Evolutionary conservation across 2,888 invertebrate species (phyloP).

Genomic region (Muschampia plurimacula): DNA sequence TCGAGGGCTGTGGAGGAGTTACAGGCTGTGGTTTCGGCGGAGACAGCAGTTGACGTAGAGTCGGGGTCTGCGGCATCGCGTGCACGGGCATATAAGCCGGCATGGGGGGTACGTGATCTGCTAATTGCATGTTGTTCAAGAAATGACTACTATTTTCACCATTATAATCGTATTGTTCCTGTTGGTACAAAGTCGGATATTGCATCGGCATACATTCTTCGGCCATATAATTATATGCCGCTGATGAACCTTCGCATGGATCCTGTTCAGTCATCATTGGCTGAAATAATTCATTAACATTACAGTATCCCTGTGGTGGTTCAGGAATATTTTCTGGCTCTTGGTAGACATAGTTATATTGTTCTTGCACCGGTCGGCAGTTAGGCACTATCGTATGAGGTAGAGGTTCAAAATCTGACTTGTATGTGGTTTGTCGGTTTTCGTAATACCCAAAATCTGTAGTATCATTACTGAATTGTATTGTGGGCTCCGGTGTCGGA

Average conservation of each 20-base stretch:
- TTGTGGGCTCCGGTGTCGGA: not conserved
- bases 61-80: not conserved
- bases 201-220: not conserved
- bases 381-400: not conserved
- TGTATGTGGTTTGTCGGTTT: not conserved
- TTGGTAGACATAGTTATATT: not conserved
- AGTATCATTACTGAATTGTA: not conserved
- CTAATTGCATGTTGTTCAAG: not conserved
- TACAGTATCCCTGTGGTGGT: not conserved
- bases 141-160: not conserved
- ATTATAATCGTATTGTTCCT: not conserved
- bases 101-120: not conserved
- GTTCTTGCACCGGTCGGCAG: not conserved
- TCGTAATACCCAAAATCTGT: not conserved
- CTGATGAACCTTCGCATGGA: not conserved
- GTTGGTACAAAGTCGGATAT: not conserved
- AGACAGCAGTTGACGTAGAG: constrained; percentile 13
- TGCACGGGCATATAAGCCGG: not conserved
- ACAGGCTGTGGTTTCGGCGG: not conserved
- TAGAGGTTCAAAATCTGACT: not conserved
- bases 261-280: not conserved
- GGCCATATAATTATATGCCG: not conserved
- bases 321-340: not conserved
- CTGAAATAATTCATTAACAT: not conserved
- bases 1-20: not conserved